Evolutionary conservation across 2,797 vertebrate species (phyloP), one percentile per base, ranked within the genome.

Genomic region (Semaprochilodus insignis): DNA sequence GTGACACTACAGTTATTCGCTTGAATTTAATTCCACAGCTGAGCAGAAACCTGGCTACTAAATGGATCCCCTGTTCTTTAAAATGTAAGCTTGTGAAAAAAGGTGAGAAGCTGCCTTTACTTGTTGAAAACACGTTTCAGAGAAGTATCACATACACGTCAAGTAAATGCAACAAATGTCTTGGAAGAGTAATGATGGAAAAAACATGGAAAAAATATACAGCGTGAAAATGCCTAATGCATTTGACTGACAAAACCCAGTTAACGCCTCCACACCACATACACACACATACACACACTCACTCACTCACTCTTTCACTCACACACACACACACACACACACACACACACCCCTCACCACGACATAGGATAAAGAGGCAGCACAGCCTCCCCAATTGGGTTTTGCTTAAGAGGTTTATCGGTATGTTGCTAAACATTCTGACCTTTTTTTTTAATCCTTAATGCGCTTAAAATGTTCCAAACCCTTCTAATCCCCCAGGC

Each of bases 391-490:
- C 88, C 88, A 87, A 86, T 83, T 87, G 83, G 85, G 90, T 89
- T 90, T 91, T 87, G 77, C 90, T 89, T 91, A 91, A 91, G 90
- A 91, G 90, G 88, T 91, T 91, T 91, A 91, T 91, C 86, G 85
- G 89, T 90, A 88, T 91, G 90, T 91, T 90, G 87, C 88, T 91
- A 91, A 91, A 91, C 90, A 91, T 91, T 90, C 88, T 90, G 90
- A 89, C 90, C 90, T 89, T 91, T 90, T 88, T 88, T 90, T 91
- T 90, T 87, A 87, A 91, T 89, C 88, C 87, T 83, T 91, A 91
- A 91, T 91, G 89, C 88, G 89, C 90, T 91, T 91, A 91, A 91
- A 91, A 91, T 91, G 89, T 90, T 90, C 87, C 88, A 88, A 90
- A 86, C 89, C 85, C 85, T 88, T 84, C 87, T 90, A 91, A 91